Evolutionary conservation across 2,888 invertebrate genomes (phyloP).

Genomic region (Formica aserva): DNA sequence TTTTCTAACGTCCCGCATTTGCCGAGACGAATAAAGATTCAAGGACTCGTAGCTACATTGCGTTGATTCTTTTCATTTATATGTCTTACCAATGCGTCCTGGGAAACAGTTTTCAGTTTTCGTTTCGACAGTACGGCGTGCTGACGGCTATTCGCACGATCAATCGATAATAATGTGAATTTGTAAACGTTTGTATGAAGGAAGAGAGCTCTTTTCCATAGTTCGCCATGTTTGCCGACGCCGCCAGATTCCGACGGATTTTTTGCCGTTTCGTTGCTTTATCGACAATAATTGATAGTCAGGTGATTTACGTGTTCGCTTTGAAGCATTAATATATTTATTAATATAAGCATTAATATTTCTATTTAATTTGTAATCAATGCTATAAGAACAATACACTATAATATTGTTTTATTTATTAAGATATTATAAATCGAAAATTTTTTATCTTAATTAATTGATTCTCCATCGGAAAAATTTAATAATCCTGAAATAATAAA

Average conservation of each 20-base stretch:
- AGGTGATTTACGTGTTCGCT: constrained; percentile 8
- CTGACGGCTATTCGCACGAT: constrained; percentile 57
- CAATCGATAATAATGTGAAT: constrained; percentile 29
- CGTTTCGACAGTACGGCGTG: constrained; percentile 53
- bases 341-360: not conserved
- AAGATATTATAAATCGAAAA: not conserved
- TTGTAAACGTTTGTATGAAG: not conserved
- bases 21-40: constrained; percentile 63
- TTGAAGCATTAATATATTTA: not conserved
- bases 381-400: not conserved
- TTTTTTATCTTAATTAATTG: not conserved
- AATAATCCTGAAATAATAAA: not conserved
- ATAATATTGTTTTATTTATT: not conserved
- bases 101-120: constrained; percentile 61
- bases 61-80: constrained; percentile 69
- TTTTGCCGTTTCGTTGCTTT: not conserved
- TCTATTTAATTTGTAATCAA: not conserved
- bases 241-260: constrained; percentile 5
- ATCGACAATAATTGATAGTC: not conserved
- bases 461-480: not conserved
- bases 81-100: constrained; percentile 14
- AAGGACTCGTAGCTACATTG: constrained; percentile 66
- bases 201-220: not conserved
- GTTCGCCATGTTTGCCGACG: not conserved
- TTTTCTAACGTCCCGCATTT: constrained; percentile 71